Evolutionary conservation across 2,888 invertebrate species (phyloP), one percentile per base, ranked within the genome.

Genomic region (Subacronicta megacephala): DNA sequence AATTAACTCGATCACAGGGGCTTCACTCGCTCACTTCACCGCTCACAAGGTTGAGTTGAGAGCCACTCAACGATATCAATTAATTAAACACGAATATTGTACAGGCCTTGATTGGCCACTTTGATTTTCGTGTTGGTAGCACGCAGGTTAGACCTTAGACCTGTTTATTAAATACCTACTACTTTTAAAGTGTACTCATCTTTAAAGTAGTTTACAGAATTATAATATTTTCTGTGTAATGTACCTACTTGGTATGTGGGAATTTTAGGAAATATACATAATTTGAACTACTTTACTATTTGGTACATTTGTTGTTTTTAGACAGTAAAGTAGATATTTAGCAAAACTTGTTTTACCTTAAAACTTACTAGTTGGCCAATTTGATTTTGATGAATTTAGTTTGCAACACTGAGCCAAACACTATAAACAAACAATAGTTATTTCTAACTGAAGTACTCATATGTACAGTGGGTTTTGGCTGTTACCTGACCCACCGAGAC

Each of bases 281-380:
- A n/a, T n/a, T n/a, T n/a, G n/a, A n/a, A n/a, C n/a, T n/a, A n/a
- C n/a, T n/a, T n/a, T n/a, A n/a, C n/a, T n/a, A n/a, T n/a, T n/a
- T n/a, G n/a, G n/a, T n/a, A n/a, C n/a, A n/a, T n/a, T n/a, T n/a
- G n/a, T n/a, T n/a, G n/a, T 35, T 26, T 64, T 15, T 9, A 16
- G n/a, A 37, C n/a, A 13, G 29, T 33, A 29, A 33, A 29, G 12
- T 26, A 49, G 36, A 23, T 51, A 38, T 51, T 59, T 60, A 51
- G 12, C 10, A 12, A n/a, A 46, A 35, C 44, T 41, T 38, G 46
- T 49, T 41, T 44, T 29, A 16, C 40, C 23, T 43, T 44, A 31
- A 31, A n/a, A 23, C 23, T 40, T 31, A 23, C 23, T 40, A 44
- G 40, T 60, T 50, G 49, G 62, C 68, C 68, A 13, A 35, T 50